Evolutionary conservation across 2,888 invertebrate genomes (phyloP).

Genomic region (Keiferia lycopersicella): DNA sequence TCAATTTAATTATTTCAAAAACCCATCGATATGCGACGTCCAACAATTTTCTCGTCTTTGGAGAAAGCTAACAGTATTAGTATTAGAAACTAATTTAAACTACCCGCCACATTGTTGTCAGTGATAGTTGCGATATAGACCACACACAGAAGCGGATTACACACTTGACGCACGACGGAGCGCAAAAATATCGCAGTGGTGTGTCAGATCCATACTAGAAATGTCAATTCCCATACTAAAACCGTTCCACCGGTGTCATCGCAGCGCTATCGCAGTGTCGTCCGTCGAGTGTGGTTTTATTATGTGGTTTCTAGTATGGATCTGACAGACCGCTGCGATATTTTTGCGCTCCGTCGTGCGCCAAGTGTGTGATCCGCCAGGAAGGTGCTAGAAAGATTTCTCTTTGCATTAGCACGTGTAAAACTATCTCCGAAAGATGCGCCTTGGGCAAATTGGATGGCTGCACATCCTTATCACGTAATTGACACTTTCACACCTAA

Average conservation of each 20-base stretch:
- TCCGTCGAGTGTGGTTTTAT: no score
- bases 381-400: slow-evolving; percentile 32
- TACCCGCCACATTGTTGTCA: slow-evolving; percentile 48
- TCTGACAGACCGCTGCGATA: no score
- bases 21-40: background rate
- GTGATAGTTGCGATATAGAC: slow-evolving; percentile 45
- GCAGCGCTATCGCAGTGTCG: no score
- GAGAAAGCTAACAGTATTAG: slow-evolving; percentile 54
- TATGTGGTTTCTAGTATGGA: no score
- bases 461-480: background rate
- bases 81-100: slow-evolving; percentile 65
- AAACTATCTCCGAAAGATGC: slow-evolving; percentile 3
- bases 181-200: no score
- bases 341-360: no score
- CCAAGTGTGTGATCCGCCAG: no score
- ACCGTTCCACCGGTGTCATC: no score
- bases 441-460: background rate
- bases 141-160: slow-evolving; percentile 50
- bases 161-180: no score
- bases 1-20: background rate
- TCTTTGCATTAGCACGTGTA: slow-evolving; percentile 20
- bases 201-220: no score
- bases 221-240: no score
- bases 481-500: slow-evolving; percentile 22
- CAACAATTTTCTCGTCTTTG: slow-evolving; percentile 18